Evolutionary conservation across 2,113 vertebrate genomes (phyloP).

Genomic region (Uria aalge): DNA sequence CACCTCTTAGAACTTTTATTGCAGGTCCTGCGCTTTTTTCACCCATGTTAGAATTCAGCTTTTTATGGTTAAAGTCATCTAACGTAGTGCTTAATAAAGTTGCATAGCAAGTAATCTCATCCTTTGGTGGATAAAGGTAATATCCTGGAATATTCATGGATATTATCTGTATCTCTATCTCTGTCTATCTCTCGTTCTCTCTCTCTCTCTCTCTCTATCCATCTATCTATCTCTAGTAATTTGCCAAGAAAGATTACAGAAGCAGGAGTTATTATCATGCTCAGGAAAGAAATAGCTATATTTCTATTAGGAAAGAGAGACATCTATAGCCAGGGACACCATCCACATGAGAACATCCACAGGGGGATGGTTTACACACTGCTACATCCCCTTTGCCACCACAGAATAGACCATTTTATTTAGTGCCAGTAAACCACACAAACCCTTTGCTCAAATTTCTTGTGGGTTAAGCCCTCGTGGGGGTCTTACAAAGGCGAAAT

Average conservation of each 20-base stretch:
- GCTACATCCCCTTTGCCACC: neutral
- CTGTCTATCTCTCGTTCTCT: neutral
- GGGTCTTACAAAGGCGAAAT: neutral
- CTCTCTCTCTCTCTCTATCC: neutral
- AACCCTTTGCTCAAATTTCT: neutral
- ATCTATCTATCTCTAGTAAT: neutral
- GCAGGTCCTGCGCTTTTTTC: neutral
- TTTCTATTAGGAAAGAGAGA: neutral
- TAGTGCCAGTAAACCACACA: neutral
- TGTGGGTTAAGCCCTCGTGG: neutral
- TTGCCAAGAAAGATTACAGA: neutral
- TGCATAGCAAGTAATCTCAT: neutral
- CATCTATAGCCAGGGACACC: neutral
- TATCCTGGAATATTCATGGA: neutral
- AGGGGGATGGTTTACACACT: neutral
- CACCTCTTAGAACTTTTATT: neutral
- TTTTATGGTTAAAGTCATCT: neutral
- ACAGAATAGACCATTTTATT: neutral
- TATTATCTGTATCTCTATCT: neutral
- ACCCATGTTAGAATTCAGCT: neutral
- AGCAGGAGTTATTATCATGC: neutral
- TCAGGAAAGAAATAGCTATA: neutral
- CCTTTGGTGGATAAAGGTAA: neutral
- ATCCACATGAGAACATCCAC: neutral
- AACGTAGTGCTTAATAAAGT: neutral